Base-by-base conservation (phyloP, 2,113 vertebrate species). In the Centropus unirufus region DNA sequence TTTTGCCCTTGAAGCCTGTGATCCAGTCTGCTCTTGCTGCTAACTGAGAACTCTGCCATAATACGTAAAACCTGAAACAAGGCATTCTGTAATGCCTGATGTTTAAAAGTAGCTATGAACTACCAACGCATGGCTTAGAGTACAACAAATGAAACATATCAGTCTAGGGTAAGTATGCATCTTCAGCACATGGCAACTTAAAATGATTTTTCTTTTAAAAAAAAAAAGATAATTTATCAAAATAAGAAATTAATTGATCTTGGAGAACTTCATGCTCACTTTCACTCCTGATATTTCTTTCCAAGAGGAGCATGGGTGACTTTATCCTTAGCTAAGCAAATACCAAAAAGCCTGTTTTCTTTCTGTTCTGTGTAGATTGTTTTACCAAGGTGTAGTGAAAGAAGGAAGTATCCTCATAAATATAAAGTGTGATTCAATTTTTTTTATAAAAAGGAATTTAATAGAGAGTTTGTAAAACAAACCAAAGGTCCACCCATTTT, bases 1-100 rank as follows among this genome's bases (percentile, higher is more conserved):
- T 17, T 12, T 0, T 1, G 7, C 39, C 27, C 12, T 23, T 0
- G 0, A 61, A n/a, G 8, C 4, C 19, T 17, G n/a, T 36, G 8
- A 27, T 8, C 15, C 16, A 55, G 15, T 16, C 24, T 26, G 15
- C 8, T 61, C 11, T 83, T 30, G n/a, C 18, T 75, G 32, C 15
- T 61, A 46, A 27, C 29, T 13, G n/a, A 55, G 10, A 27, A 47
- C 29, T 52, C 39, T 54, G 24, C 12, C 52, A 22, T 30, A 59
- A 18, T 13, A 39, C 5, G 12, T 20, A 27, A 39, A n/a, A 54
- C 13, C 32, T 83, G n/a, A 83, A 75, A 68, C 24, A 34, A 20
- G 27, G 2, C 19, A 46, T 46, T 14, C 19, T 2, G 0, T 39
- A 32, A 39, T 67, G 36, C 14, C n/a, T 66, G 13, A 19, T 39